Evolutionary conservation across 2,888 invertebrate species (phyloP).

Genomic region (Leptogaster cylindrica): DNA sequence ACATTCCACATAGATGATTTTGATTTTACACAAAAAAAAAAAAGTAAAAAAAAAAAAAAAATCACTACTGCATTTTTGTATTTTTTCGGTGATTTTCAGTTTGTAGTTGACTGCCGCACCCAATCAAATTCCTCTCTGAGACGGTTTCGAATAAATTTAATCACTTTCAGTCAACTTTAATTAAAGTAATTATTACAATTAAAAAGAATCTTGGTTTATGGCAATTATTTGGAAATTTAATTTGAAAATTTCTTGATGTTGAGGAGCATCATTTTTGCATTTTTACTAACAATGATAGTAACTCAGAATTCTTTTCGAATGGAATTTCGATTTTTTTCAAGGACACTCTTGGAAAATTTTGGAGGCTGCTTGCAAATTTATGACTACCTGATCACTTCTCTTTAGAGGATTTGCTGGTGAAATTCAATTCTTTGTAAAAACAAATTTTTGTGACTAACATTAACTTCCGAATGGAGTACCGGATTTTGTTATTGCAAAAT

Average conservation of each 20-base stretch:
- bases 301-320: conserved; percentile 5
- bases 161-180: conserved; percentile 1
- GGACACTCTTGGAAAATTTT: conserved; percentile 26
- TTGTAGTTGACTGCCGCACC: not conserved
- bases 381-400: conserved; percentile 11
- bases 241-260: no score
- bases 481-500: no score
- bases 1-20: no score
- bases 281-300: not conserved
- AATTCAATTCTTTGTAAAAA: no score
- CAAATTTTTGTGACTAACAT: not conserved
- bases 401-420: not conserved
- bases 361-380: conserved; percentile 25
- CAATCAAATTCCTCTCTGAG: not conserved
- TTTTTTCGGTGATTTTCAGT: not conserved
- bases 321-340: conserved; percentile 29
- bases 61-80: not conserved
- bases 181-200: conserved; percentile 9
- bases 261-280: not conserved
- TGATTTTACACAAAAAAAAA: no score
- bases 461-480: conserved; percentile 13
- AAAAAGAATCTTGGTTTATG: no score
- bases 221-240: no score
- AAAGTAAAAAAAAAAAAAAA: no score
- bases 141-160: no score